Percentiles rank a stretch among this genome's conserved stretches.
Conservation (phyloP, 2,888 invertebrate species). For the Sabatieria punctata region DNA sequence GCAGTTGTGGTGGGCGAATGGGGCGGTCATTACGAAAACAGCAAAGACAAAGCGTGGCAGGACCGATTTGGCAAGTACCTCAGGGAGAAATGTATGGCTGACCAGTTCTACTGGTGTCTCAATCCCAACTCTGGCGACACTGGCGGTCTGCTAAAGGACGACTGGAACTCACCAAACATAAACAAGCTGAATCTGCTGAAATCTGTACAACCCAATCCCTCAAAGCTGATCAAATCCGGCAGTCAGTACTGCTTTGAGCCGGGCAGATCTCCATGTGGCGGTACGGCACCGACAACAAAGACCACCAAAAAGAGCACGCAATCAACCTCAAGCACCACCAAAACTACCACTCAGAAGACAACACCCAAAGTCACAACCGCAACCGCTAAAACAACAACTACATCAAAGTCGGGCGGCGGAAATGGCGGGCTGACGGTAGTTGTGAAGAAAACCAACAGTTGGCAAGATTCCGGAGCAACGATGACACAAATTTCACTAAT, state of each 20-base stretch:
- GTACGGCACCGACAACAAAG: not conserved
- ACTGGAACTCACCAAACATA: slow-evolving; percentile 8
- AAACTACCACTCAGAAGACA: not conserved
- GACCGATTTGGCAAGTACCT: not conserved
- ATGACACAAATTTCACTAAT: not conserved
- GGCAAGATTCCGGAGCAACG: not conserved
- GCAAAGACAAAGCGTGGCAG: not conserved
- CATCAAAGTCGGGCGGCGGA: not conserved
- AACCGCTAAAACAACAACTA: not conserved
- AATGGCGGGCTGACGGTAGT: no score
- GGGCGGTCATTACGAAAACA: not conserved
- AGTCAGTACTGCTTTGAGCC: not conserved
- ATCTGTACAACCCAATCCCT: not conserved
- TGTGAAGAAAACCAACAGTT: no score
- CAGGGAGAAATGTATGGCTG: not conserved
- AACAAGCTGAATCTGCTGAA: not conserved
- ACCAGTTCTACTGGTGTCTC: slow-evolving; percentile 11
- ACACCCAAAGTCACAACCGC: not conserved
- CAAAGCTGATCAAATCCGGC: not conserved
- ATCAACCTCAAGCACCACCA: not conserved
- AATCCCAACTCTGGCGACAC: slow-evolving; percentile 11
- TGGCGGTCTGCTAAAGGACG: slow-evolving; percentile 8
- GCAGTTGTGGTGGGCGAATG: not conserved
- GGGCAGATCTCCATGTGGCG: not conserved
- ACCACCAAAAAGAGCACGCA: not conserved